These are phyloP conservation scores for Dreissena polymorpha DNA, from an alignment of 1,140 invertebrate species.

Conservation along the genomic window DNA sequence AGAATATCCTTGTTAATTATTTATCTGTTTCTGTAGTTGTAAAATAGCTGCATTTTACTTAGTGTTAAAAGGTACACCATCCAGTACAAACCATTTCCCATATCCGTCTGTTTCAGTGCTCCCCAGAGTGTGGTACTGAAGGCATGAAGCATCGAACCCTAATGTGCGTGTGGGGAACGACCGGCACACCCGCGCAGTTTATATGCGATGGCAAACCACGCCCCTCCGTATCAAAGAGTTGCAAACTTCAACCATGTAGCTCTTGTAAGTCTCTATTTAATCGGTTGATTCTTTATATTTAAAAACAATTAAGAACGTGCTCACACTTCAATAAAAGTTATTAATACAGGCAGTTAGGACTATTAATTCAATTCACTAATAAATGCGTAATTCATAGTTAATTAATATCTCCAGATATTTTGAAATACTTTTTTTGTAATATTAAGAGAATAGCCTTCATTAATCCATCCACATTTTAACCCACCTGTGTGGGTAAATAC, in stretches of 20 bases:
- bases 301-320: not conserved
- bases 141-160: conserved; percentile 57
- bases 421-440: too few relatives aligned
- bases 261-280: conserved; percentile 14
- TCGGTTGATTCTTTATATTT: not conserved
- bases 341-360: not conserved
- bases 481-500: too few relatives aligned
- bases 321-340: not conserved
- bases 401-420: too few relatives aligned
- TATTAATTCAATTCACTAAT: too few relatives aligned
- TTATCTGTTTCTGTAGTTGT: too few relatives aligned
- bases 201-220: conserved; percentile 50
- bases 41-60: too few relatives aligned
- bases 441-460: too few relatives aligned
- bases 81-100: too few relatives aligned
- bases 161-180: conserved; percentile 61
- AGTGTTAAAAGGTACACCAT: too few relatives aligned
- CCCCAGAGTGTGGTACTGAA: conserved; percentile 44
- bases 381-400: too few relatives aligned
- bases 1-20: too few relatives aligned
- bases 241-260: conserved; percentile 51
- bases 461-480: too few relatives aligned
- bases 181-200: conserved; percentile 53
- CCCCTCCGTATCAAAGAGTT: conserved; percentile 55
- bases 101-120: conserved; percentile 54